These are phyloP conservation scores for Apamea anceps DNA, from an alignment of 2,888 invertebrate species.

Conservation along the genomic window DNA sequence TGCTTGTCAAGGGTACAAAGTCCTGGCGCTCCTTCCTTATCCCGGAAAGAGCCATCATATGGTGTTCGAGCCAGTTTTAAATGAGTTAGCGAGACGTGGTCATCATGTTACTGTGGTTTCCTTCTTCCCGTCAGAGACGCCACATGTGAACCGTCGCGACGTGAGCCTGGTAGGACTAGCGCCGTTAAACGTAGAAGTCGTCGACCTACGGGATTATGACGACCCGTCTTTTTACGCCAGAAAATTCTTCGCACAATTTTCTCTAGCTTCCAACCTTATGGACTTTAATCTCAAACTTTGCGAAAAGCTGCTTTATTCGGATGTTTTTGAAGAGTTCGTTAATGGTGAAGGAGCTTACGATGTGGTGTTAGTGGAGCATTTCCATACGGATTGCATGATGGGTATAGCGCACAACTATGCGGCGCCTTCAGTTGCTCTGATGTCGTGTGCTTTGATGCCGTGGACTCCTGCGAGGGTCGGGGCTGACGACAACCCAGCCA, in stretches of 20 bases:
- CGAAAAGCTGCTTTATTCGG: conserved; percentile 70
- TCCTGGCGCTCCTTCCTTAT: conserved; percentile 84
- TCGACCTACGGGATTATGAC: conserved; percentile 72
- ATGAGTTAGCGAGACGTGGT: conserved; percentile 81
- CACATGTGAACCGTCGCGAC: conserved; percentile 71
- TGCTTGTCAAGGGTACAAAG: conserved; percentile 69
- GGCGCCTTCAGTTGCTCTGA: conserved; percentile 81
- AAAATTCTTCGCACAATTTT: conserved; percentile 62
- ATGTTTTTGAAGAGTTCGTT: conserved; percentile 75
- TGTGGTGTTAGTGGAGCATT: conserved; percentile 85
- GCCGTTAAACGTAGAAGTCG: conserved; percentile 72
- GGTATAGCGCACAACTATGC: conserved; percentile 83
- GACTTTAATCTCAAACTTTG: conserved; percentile 73
- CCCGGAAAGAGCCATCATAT: conserved; percentile 88
- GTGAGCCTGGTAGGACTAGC: conserved; percentile 72
- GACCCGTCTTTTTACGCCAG: conserved; percentile 54
- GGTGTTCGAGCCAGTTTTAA: conserved; percentile 85
- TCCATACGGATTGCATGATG: conserved; percentile 87
- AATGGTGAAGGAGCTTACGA: conserved; percentile 81
- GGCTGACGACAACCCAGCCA: conserved; percentile 83
- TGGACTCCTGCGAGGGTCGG: conserved; percentile 81
- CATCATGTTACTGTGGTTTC: conserved; percentile 87
- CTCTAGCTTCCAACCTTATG: conserved; percentile 64
- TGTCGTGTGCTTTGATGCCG: conserved; percentile 80
- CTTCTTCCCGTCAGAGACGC: conserved; percentile 77